Evolutionary conservation across 1,140 invertebrate genomes (phyloP).

Genomic region (Lucilia sericata): DNA sequence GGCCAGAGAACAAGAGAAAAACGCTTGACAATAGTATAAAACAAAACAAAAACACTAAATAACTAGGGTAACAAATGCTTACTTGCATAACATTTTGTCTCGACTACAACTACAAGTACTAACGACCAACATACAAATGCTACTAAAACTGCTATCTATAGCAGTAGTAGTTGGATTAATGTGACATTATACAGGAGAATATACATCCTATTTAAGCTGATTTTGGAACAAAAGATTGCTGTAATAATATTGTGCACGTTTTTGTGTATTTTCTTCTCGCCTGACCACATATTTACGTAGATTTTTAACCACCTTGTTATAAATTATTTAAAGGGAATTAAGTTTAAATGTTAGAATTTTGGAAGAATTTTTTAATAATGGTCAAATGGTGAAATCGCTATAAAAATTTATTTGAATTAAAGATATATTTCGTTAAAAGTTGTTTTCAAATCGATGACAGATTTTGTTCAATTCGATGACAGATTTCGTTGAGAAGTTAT

Average conservation of each 20-base stretch:
- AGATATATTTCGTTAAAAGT: too few relatives aligned
- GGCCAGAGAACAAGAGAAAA: neutral
- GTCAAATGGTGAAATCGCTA: neutral
- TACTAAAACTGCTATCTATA: too few relatives aligned
- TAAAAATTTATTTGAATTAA: neutral
- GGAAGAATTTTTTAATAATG: neutral
- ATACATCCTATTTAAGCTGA: too few relatives aligned
- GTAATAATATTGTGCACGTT: neutral
- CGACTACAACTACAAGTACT: too few relatives aligned
- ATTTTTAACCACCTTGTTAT: constrained; percentile 1
- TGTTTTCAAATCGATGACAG: too few relatives aligned
- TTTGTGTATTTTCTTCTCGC: neutral
- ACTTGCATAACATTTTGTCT: neutral
- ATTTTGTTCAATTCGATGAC: too few relatives aligned
- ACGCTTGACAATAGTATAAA: neutral
- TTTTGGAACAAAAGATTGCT: too few relatives aligned
- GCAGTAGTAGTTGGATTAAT: too few relatives aligned
- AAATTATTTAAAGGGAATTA: neutral
- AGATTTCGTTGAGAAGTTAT: too few relatives aligned
- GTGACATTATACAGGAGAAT: too few relatives aligned
- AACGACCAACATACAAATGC: too few relatives aligned
- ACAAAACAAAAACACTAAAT: neutral
- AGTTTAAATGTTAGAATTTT: neutral
- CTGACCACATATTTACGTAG: neutral
- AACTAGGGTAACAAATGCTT: neutral